A percentile compares a stretch with the other conserved stretches of the same genome.
Conservation (phyloP, 2,888 invertebrate genomes). For the Cryptocheilus praepositus region DNA sequence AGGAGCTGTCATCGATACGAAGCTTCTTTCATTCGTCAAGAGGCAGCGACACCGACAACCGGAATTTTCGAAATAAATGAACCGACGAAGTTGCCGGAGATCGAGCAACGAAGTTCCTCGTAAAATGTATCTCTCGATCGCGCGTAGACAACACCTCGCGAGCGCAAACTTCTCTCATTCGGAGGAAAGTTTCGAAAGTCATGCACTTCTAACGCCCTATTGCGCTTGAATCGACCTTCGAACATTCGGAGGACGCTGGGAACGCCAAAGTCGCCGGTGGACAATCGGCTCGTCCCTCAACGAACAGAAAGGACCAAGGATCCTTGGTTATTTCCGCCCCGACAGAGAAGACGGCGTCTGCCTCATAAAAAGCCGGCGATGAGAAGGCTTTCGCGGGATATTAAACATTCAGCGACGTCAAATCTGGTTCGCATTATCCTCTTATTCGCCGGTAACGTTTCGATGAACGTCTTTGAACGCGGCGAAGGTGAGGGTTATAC, state of each 20-base stretch:
- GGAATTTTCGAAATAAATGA: no score
- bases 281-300: not conserved
- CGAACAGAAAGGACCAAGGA: not conserved
- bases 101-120: no score
- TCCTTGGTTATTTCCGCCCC: conserved; percentile 46
- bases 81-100: no score
- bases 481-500: no score
- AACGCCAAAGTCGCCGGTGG: not conserved
- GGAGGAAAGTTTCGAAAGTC: no score
- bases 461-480: conserved; percentile 1
- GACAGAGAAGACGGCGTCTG: conserved; percentile 30
- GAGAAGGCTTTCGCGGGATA: conserved; percentile 45
- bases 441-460: conserved; percentile 51
- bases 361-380: conserved; percentile 31
- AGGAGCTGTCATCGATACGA: no score
- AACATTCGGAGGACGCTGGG: not conserved
- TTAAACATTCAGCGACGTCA: conserved; percentile 63
- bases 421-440: conserved; percentile 55
- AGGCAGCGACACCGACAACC: no score
- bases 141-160: no score
- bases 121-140: no score
- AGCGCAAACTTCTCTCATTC: no score
- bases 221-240: not conserved
- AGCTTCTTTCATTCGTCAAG: no score
- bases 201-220: not conserved